Conservation (phyloP, 1,140 invertebrate species). For the Araneus ventricosus region DNA sequence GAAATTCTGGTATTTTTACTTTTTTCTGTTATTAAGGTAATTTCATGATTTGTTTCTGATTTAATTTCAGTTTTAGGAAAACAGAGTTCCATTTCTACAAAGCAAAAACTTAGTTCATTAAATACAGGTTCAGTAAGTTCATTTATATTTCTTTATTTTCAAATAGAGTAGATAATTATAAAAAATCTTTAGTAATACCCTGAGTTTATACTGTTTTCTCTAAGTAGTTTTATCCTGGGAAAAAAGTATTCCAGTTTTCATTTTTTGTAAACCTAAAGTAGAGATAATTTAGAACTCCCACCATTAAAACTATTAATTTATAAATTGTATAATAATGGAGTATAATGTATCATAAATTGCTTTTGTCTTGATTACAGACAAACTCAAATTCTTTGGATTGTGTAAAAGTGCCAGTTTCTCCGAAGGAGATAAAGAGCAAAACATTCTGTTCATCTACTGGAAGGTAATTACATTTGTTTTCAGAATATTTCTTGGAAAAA, state of each 20-base stretch:
- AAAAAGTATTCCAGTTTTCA: too few species aligned
- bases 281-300: too few species aligned
- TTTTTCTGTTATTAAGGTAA: background rate
- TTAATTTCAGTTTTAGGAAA: too few species aligned
- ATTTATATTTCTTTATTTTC: background rate
- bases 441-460: conserved; percentile 15
- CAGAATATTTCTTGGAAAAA: too few species aligned
- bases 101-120: background rate
- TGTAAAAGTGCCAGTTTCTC: conserved; percentile 17
- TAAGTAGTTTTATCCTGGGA: too few species aligned
- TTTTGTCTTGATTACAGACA: background rate
- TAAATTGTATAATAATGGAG: too few species aligned
- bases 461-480: background rate
- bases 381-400: background rate
- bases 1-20: background rate
- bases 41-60: background rate
- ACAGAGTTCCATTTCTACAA: background rate
- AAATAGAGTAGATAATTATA: too few species aligned
- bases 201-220: too few species aligned
- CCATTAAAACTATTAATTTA: too few species aligned
- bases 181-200: too few species aligned
- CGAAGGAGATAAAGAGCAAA: conserved; percentile 28
- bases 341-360: background rate
- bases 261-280: too few species aligned
- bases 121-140: background rate